phyloP scores from a whole-genome alignment of 2,888 invertebrate species.

The Caenorhabditis virilis region DNA sequence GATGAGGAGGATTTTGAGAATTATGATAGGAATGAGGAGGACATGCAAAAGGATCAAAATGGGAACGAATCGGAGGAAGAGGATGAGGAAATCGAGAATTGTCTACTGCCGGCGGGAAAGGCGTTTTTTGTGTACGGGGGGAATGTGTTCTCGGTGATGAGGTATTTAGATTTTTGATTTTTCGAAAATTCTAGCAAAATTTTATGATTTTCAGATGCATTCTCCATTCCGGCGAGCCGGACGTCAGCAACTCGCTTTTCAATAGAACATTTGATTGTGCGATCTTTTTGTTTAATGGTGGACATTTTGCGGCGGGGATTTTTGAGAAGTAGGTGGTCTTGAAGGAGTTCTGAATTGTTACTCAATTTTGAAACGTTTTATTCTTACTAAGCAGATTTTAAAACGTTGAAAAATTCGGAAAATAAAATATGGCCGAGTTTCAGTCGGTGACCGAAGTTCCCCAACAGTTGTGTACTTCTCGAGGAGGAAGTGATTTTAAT shows the following conservation, averaged over 20 bases:
- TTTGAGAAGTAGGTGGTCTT: constrained; percentile 72
- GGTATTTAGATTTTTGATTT: constrained; percentile 17
- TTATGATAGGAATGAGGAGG: not conserved
- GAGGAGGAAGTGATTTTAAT: too few species aligned
- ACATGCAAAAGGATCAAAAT: too few species aligned
- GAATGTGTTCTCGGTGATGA: constrained; percentile 41
- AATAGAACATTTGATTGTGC: constrained; percentile 69
- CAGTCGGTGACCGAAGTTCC: too few species aligned
- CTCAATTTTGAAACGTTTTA: not conserved
- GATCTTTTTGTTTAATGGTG: constrained; percentile 83
- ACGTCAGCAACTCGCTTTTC: constrained; percentile 31
- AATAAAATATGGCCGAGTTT: too few species aligned
- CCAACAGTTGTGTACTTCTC: too few species aligned
- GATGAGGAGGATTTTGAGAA: constrained; percentile 49
- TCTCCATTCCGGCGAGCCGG: constrained; percentile 31
- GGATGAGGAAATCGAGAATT: constrained; percentile 31
- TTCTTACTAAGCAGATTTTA: too few species aligned
- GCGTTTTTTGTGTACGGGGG: constrained; percentile 41
- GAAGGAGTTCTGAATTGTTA: too few species aligned
- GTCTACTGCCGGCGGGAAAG: constrained; percentile 25
- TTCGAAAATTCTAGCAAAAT: not conserved
- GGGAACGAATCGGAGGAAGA: constrained; percentile 17
- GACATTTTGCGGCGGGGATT: constrained; percentile 81
- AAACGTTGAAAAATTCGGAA: too few species aligned
- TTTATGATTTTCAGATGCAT: constrained; percentile 26